These are phyloP conservation scores for Physocephala rufipes DNA, from an alignment of 2,888 invertebrate species.

Conservation along the genomic window DNA sequence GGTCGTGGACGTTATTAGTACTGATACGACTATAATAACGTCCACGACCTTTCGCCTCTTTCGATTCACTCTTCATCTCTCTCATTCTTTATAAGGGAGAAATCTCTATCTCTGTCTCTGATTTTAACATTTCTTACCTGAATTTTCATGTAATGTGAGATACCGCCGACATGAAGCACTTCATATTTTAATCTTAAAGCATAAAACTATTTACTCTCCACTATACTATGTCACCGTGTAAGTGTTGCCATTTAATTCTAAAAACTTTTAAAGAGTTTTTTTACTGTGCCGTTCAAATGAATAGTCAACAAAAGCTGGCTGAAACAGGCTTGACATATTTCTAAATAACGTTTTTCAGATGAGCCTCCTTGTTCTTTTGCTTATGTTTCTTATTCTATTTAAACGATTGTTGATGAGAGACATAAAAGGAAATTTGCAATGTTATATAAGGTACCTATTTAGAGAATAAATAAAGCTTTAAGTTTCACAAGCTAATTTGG, in stretches of 20 bases:
- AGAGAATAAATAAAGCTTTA: too few species aligned
- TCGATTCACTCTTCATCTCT: background rate
- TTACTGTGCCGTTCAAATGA: background rate
- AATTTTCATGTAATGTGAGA: background rate
- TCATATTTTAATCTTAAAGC: slow-evolving; percentile 3
- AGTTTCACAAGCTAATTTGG: too few species aligned
- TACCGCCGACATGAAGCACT: slow-evolving; percentile 6
- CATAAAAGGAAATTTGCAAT: background rate
- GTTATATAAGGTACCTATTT: background rate
- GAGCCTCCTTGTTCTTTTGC: background rate
- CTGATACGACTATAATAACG: background rate
- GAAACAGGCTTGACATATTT: background rate
- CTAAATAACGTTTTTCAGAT: background rate
- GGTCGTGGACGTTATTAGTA: background rate
- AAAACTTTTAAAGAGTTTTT: background rate
- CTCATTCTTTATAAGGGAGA: too few species aligned
- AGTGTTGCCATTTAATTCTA: slow-evolving; percentile 5
- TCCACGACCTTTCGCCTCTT: background rate
- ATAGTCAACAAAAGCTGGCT: background rate
- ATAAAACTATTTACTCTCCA: background rate
- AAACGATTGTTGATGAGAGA: background rate
- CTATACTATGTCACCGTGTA: background rate
- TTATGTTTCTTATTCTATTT: background rate
- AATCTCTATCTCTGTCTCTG: background rate
- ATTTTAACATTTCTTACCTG: background rate